Conservation (phyloP, 2,797 vertebrate genomes). For the Dendrocincla tyrannina region DNA sequence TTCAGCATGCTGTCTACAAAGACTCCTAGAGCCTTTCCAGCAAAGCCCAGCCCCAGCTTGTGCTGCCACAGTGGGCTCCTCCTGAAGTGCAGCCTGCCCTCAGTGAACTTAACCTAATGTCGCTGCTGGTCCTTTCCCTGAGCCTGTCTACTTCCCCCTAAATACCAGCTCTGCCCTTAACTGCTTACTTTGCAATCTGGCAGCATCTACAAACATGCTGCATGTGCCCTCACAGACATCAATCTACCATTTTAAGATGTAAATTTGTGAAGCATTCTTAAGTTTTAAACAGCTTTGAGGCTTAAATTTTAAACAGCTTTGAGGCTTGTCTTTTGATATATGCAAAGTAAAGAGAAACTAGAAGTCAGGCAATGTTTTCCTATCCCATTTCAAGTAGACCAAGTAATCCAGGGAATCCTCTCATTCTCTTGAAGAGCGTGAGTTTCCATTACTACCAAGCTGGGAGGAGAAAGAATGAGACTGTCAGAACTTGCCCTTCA, state of each 20-base stretch:
- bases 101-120: background rate
- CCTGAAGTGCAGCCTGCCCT: background rate
- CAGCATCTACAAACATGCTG: background rate
- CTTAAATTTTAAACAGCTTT: background rate
- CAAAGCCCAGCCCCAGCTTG: background rate
- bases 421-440: fast-evolving
- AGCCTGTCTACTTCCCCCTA: background rate
- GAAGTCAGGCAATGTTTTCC: background rate
- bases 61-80: background rate
- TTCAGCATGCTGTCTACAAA: background rate
- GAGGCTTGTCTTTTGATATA: background rate
- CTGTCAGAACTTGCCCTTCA: background rate
- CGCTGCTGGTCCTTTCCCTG: background rate
- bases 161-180: background rate
- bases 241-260: background rate
- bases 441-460: background rate
- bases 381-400: background rate
- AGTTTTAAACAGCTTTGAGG: background rate
- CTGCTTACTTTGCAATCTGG: background rate
- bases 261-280: background rate
- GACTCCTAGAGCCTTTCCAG: background rate
- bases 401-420: background rate
- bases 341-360: background rate
- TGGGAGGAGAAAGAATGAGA: background rate
- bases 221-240: fast-evolving